Evolutionary conservation across 2,888 invertebrate species (phyloP).

Genomic region (Prosopocoilus inquinatus): DNA sequence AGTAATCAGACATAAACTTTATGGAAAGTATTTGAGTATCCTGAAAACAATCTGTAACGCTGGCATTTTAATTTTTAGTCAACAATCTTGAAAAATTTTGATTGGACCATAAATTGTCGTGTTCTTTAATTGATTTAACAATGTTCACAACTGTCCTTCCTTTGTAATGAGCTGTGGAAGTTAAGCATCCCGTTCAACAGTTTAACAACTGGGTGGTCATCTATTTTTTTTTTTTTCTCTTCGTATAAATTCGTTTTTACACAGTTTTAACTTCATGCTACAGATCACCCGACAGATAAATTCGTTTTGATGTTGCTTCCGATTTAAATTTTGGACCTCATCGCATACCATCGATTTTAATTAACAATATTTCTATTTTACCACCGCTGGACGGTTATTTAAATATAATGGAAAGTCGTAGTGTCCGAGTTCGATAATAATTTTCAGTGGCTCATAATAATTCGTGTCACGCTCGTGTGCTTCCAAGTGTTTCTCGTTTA

Average conservation of each 20-base stretch:
- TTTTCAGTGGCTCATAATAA: too few relatives aligned
- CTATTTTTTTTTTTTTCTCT: constrained; percentile 8
- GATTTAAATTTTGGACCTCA: too few relatives aligned
- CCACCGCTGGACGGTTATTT: too few relatives aligned
- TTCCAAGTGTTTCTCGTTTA: too few relatives aligned
- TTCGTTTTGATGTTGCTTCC: too few relatives aligned
- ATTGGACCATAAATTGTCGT: constrained; percentile 41
- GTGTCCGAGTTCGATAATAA: too few relatives aligned
- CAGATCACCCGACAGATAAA: not conserved
- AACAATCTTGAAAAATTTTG: constrained; percentile 39
- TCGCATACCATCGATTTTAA: too few relatives aligned
- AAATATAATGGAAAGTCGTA: too few relatives aligned
- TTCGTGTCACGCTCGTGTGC: too few relatives aligned
- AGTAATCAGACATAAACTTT: constrained; percentile 4
- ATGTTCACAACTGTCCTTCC: constrained; percentile 37
- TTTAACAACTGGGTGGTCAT: constrained; percentile 18
- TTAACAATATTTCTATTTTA: too few relatives aligned
- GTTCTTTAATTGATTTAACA: constrained; percentile 38
- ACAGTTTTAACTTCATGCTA: constrained; percentile 10
- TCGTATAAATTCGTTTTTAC: constrained; percentile 8
- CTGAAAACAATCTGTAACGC: constrained; percentile 22
- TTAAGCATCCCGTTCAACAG: not conserved
- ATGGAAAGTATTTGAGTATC: too few relatives aligned
- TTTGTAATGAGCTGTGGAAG: constrained; percentile 25
- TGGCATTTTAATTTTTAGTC: constrained; percentile 37